Evolutionary conservation across 64 coral and sea anemone species (phyloP).

Genomic region (Trachythela sp.): DNA sequence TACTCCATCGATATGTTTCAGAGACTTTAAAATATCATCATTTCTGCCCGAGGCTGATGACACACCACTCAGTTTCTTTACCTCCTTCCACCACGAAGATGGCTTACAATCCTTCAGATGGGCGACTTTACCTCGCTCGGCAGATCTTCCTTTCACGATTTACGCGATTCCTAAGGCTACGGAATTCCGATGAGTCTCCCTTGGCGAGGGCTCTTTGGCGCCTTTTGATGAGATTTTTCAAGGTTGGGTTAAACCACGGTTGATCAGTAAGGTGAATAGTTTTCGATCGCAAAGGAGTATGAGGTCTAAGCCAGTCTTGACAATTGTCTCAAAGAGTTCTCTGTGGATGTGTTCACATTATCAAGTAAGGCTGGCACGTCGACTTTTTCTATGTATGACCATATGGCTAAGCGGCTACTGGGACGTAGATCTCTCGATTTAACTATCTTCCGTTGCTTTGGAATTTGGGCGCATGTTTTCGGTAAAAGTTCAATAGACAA

Average conservation of each 20-base stretch:
- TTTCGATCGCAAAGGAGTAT: slow-evolving; percentile 4
- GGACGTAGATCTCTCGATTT: neutral
- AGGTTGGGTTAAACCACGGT: slow-evolving; percentile 29
- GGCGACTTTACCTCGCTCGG: no score
- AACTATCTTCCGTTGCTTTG: neutral
- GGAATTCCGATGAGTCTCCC: no score
- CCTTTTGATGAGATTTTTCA: slow-evolving; percentile 20
- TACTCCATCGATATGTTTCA: no score
- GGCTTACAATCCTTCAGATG: no score
- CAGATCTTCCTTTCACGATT: no score
- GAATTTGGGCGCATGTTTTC: neutral
- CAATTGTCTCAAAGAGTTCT: slow-evolving; percentile 1
- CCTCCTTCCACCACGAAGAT: no score
- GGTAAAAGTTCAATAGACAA: neutral
- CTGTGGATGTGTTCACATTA: slow-evolving; percentile 20
- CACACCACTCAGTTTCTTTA: no score
- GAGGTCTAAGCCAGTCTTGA: slow-evolving; percentile 20
- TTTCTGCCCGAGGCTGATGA: no score
- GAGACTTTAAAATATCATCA: no score
- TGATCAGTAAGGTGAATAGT: slow-evolving; percentile 2
- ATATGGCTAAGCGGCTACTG: neutral
- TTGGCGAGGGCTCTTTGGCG: slow-evolving; percentile 27
- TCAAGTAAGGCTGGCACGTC: neutral
- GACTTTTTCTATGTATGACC: slow-evolving; percentile 44
- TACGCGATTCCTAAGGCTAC: no score